These are phyloP conservation scores for Spodoptera exigua DNA, from an alignment of 2,888 invertebrate genomes.

Conservation along the genomic window DNA sequence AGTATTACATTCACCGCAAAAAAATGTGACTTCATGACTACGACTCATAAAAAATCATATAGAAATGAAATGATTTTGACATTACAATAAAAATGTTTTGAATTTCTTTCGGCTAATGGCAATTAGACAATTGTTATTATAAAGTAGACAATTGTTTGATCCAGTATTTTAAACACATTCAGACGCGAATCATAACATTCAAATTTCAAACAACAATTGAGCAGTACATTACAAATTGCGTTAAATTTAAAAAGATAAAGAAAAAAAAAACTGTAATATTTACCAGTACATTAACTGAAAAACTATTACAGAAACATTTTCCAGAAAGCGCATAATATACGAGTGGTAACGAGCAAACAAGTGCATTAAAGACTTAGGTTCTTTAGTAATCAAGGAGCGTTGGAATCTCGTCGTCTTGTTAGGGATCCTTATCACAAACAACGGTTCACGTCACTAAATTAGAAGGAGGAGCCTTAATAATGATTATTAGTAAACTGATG, in stretches of 20 bases:
- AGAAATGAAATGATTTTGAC: no score
- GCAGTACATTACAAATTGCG: slow-evolving; percentile 8
- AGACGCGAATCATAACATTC: no score
- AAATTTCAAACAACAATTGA: slow-evolving; percentile 11
- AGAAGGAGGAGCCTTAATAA: slow-evolving; percentile 38
- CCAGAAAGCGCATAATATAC: slow-evolving; percentile 56
- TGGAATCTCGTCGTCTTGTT: slow-evolving; percentile 51
- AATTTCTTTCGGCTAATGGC: no score
- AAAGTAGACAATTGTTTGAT: no score
- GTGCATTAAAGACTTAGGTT: slow-evolving; percentile 67
- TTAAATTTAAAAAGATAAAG: slow-evolving; percentile 21
- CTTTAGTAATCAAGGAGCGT: slow-evolving; percentile 64
- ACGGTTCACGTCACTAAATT: slow-evolving; percentile 39
- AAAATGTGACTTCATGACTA: no score
- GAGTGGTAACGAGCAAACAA: slow-evolving; percentile 50
- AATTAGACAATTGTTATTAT: no score
- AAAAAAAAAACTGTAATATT: slow-evolving; percentile 31
- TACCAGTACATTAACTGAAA: slow-evolving; percentile 27
- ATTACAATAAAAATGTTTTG: no score
- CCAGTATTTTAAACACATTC: no score
- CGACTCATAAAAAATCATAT: no score
- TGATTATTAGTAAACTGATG: slow-evolving; percentile 34
- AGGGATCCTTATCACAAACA: slow-evolving; percentile 53
- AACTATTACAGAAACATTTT: slow-evolving; percentile 40
- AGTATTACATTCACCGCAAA: no score